Evolutionary conservation across 2,113 vertebrate genomes (phyloP), one percentile per base, ranked within the genome.

Genomic region (Cololabis saira): DNA sequence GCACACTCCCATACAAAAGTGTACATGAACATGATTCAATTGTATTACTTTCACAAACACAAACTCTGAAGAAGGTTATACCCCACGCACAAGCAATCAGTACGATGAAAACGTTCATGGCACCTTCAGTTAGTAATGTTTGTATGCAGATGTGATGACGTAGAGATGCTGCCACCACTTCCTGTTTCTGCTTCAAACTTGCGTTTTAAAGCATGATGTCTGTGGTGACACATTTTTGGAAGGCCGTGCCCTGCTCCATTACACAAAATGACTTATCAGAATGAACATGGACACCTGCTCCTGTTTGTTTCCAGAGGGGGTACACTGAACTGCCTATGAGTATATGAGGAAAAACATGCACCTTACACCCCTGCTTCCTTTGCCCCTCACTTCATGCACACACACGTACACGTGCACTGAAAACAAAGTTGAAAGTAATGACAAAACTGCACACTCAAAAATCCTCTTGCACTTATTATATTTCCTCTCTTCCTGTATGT

Each of bases 161-260:
- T 42, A 12, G 40, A 18, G 12, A 86, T 80, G 87, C 69, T 40
- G 45, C 56, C 65, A 88, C 89, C 48, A 88, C 67, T 71, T 73
- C 53, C 55, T 49, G 53, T 66, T 76, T 80, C 59, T 77, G 62
- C 54, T 78, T 67, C 40, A 14, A 12, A 59, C 51, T 33, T 67
- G 49, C 52, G 70, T 78, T 61, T 79, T 49, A 77, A 72, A 45
- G 63, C 56, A 68, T 74, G 24, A 45, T 79, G 60, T 8, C 69
- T 71, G 60, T 70, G 78, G 82, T 86, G 62, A 74, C 54, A 60
- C 89, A 84, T 74, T 79, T 78, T 19, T 83, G 83, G 69, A 94
- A 91, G 75, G 75, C 84, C 78, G 83, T 73, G 70, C 55, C 86
- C 70, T 52, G 78, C 72, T 86, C 78, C 47, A 66, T 87, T 86